Evolutionary conservation across 2,797 vertebrate genomes (phyloP), one percentile per base, ranked within the genome.

Genomic region (Brotula barbata): DNA sequence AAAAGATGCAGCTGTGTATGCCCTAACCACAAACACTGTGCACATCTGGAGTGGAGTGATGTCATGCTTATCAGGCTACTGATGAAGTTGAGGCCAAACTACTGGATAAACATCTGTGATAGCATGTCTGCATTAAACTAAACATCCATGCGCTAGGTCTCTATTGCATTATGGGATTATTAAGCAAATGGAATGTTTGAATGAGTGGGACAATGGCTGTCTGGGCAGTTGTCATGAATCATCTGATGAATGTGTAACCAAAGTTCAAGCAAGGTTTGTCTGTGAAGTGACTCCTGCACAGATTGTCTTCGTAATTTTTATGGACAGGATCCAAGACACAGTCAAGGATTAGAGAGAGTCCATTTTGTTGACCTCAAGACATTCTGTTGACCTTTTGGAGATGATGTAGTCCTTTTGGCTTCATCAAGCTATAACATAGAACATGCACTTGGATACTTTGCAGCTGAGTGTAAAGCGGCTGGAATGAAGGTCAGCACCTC

Each of bases 101-200:
- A 52, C 61, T 66, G 48, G 22, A 72, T 82, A 78, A 79, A 82
- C 68, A 76, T 20, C 48, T 17, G 9, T 33, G n/a, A 23, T 33
- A 15, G 6, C 9, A 12, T 45, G 46, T 64, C 47, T 7, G 2
- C 2, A 36, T 53, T 60, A 28, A 37, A 23, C 60, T 75, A 77
- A 81, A 83, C 80, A 62, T 45, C 7, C 9, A 33, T 1, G 37
- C 16, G 21, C 9, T 3, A 12, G 8, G 59, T 22, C 48, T 34
- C 58, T 37, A 57, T 60, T 20, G 39, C n/a, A n/a, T n/a, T n/a
- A n/a, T 28, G 14, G 1, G 42, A 69, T 52, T 64, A 22, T 51
- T 70, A 41, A 22, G 42, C 12, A 23, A 42, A 15, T 48, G 66
- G 39, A 71, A 67, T 59, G 37, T 28, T 28, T 28, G 25, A 28